Base-by-base conservation (phyloP, 2,888 invertebrate species). In the Orchestes rusci region DNA sequence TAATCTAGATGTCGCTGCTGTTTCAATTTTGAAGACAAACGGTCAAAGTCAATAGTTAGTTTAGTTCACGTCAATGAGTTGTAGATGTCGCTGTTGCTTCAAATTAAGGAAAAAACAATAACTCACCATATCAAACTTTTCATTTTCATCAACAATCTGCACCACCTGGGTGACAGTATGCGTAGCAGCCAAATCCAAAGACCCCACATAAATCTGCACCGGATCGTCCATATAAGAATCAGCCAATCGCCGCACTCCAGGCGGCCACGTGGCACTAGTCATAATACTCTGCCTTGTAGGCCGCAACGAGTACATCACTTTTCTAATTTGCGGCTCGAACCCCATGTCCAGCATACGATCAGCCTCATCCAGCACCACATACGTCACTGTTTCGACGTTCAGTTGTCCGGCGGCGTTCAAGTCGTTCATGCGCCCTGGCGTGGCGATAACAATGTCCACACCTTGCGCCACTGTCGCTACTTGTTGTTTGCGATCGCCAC, bases 231-330 rank as follows among this genome's bases (percentile, higher is more conserved):
- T 89, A 63, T 94, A 95, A 1, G 81, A 80, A 51, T 83, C 76
- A 0, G 93, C 94, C 30, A 96, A 71, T 13, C 87, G 74, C 12
- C 92, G 76, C 1, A 96, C 94, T 30, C 84, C 88, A 39, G 76
- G 70, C 0, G 95, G 95, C 96, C 95, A 96, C 0, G 96, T 96
- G 10, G 96, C 96, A 62, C 83, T 84, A 0, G 95, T 96, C 93
- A 96, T 93, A 0, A 95, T 80, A n/a, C 92, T 92, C 65, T 96
- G 94, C 40, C 93, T 71, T 62, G 91, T 91, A 4, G 92, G 90
- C 40, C 91, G 76, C 16, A 92, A 79, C 60, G 84, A 82, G 45
- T 86, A 72, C 53, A 92, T 69, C 10, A 85, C 80, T 62, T 85
- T 86, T 28, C 87, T 78, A 52, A 96, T 97, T 75, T 82, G 88